Evolutionary conservation across 2,888 invertebrate species (phyloP), one percentile per base, ranked within the genome.

Genomic region (Dorcus parallelipipedus): DNA sequence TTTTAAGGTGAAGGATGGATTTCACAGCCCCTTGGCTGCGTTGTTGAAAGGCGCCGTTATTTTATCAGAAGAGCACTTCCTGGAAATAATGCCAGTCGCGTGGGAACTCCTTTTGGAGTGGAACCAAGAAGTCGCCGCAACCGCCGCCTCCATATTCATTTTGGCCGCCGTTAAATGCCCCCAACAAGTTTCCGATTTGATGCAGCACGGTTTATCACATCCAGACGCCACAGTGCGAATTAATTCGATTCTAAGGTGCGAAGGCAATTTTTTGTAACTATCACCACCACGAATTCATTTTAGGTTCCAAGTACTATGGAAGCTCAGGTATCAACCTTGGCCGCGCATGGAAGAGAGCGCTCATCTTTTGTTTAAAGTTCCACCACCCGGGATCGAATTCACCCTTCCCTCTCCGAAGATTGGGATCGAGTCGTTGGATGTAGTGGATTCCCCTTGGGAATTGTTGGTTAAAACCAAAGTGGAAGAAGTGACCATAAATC

Each of bases 361-460:
- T 0, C 95, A 97, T 58, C 80, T 93, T 60, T 89, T 93, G 0
- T 98, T 99, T 77, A 99, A 98, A 82, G 97, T 99, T 2, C 97
- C 98, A 0, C 99, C 99, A 0, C 99, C 99, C 0, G 95, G 96
- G 17, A 99, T 99, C 60, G 99, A 99, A 76, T 99, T 99, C 75
- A 99, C 99, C 0, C 80, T 99, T 51, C 99, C 99, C 0, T 99
- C 98, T 0, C 99, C 99, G 0, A 97, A 98, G 76, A 97, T 99
- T 65, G 99, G 99, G 3, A 92, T 97, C 42, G 97, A 95, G 78
- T 92, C 93, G 38, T 79, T 94, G 60, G 93, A 95, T 0, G 95
- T 97, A 0, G 94, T 97, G 0, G 99, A 99, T 81, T 97, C 99
- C 9, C 98, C 99, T 0, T 99, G 99, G 99, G 93, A 94, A 83